Evolutionary conservation across 2,113 vertebrate species (phyloP).

Genomic region (Pantherophis guttatus): DNA sequence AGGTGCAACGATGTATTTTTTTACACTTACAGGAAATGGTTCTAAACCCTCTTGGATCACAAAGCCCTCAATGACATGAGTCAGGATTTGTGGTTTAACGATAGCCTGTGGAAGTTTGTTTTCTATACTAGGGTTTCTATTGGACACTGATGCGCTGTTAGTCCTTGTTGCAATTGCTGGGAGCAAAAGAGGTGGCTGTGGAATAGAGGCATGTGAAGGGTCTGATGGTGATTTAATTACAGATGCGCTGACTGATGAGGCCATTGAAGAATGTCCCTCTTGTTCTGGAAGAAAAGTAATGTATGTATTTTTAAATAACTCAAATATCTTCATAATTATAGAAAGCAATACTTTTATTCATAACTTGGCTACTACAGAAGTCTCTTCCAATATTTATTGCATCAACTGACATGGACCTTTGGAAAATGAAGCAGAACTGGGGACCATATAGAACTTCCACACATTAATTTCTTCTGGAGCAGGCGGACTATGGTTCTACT

Average conservation of each 20-base stretch:
- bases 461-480: not conserved
- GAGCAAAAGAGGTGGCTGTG: constrained; percentile 76
- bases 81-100: constrained; percentile 87
- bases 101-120: constrained; percentile 82
- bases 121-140: constrained; percentile 75
- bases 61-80: constrained; percentile 96
- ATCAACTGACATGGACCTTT: not conserved
- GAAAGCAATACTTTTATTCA: constrained; percentile 4
- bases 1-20: constrained; percentile 25
- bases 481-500: not conserved
- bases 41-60: constrained; percentile 96
- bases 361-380: not conserved
- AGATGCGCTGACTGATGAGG: constrained; percentile 77
- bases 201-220: constrained; percentile 73
- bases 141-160: constrained; percentile 72
- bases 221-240: constrained; percentile 81
- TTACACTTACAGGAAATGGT: constrained; percentile 86
- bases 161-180: constrained; percentile 79
- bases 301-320: constrained; percentile 12
- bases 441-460: not conserved
- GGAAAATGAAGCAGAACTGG: not conserved
- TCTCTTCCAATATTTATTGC: not conserved
- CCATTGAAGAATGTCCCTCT: constrained; percentile 69
- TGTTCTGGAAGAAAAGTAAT: constrained; percentile 65
- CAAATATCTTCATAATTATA: constrained; percentile 9